Evolutionary conservation across 2,888 invertebrate genomes (phyloP).

Genomic region (Rapana venosa): DNA sequence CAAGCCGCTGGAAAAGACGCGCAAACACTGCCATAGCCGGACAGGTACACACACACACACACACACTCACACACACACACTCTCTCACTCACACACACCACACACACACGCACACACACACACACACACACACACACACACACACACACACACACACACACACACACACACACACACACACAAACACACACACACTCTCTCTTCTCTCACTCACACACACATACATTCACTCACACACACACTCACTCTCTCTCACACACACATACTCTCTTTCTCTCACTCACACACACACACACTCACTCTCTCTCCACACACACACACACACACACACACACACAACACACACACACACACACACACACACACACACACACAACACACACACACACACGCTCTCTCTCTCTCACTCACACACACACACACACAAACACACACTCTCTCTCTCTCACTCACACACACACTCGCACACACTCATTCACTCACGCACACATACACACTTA

Average conservation of each 20-base stretch:
- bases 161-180: constrained; percentile 21
- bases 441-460: too few species aligned
- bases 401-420: too few species aligned
- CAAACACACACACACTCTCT: constrained; percentile 4
- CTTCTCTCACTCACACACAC: too few species aligned
- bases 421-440: too few species aligned
- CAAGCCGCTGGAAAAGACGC: background rate
- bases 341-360: too few species aligned
- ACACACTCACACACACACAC: background rate
- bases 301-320: too few species aligned
- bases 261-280: background rate
- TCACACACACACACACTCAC: too few species aligned
- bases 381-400: too few species aligned
- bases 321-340: too few species aligned
- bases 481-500: too few species aligned
- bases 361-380: too few species aligned
- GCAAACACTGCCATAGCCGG: background rate
- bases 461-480: too few species aligned
- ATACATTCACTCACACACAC: background rate
- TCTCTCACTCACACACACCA: background rate
- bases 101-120: background rate
- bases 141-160: constrained; percentile 18
- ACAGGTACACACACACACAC: background rate
- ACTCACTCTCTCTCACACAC: background rate
- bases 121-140: background rate